Base-by-base conservation (phyloP, 2,797 vertebrate genomes). In the Sebastes nivosus region DNA sequence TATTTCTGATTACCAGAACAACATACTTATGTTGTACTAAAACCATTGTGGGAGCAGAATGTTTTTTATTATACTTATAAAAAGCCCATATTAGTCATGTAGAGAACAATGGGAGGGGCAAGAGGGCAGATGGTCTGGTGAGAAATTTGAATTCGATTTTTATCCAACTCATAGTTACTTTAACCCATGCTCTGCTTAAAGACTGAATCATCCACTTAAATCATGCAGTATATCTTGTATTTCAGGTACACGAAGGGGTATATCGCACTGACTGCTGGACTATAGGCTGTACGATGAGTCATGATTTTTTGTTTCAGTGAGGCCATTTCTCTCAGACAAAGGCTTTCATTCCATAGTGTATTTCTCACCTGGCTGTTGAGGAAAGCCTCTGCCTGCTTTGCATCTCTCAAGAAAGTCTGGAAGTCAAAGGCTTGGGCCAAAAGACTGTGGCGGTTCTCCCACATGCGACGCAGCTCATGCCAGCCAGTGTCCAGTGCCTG, bases 381-480 rank as follows among this genome's bases (percentile, higher is more conserved):
- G 79, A 98, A 96, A 0, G 97, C 96, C 79, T 99, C 97, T 0
- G 97, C 97, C 92, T 99, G 98, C 84, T 97, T 98, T 74, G 96
- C 96, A n/a, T 99, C 98, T 67, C 98, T 94, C 80, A 99, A 92
- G 94, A 99, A 98, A 16, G 95, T 95, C 90, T 99, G 98, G 95
- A 98, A 97, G 83, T 97, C 96, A 0, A 97, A 97, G 27, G 97
- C 97, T 81, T 97, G 97, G 13, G 97, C 96, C 83, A 99, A 91
- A 13, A 97, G 94, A 69, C 94, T 96, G 83, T 97, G 98, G 6
- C 97, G 95, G 89, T 97, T 97, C 92, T 99, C 98, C 98, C 98
- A 99, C 97, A 98, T 98, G 77, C 96, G 93, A 20, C 96, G 96
- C 87, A 99, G 92, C 88, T 99, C 97, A 5, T 98, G 96, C 98